A percentile compares a stretch with the other conserved stretches of the same genome.
phyloP scores from a whole-genome alignment of 2,888 invertebrate species.

The Seladonia tumulorum region DNA sequence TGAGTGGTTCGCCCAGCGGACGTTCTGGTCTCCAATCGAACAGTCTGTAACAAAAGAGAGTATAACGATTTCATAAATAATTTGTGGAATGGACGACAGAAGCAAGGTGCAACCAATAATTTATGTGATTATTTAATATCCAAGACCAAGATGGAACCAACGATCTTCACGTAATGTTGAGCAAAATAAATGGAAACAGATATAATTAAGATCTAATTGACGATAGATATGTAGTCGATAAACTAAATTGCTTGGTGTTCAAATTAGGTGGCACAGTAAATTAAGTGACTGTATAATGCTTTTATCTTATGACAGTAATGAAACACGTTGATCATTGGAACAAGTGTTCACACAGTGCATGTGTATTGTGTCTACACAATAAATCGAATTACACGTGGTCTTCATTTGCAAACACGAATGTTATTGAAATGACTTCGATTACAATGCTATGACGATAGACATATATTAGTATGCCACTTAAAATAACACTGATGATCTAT shows the following conservation, averaged over 20 bases:
- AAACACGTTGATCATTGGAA: background rate
- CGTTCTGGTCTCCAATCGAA: conserved; percentile 99
- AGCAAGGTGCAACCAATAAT: no score
- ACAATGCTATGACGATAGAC: background rate
- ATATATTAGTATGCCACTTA: background rate
- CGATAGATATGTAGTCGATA: background rate
- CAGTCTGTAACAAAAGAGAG: conserved; percentile 86
- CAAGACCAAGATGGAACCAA: background rate
- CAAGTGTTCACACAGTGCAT: background rate
- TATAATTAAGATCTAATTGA: background rate
- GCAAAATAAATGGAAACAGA: background rate
- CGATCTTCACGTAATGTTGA: background rate
- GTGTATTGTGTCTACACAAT: background rate
- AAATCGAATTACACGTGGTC: background rate
- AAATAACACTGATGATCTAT: background rate
- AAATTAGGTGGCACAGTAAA: background rate
- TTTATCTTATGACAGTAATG: background rate
- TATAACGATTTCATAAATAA: background rate
- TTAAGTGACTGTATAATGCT: background rate
- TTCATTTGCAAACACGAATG: background rate
- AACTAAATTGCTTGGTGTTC: background rate
- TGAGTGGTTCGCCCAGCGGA: conserved; percentile 92
- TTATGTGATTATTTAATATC: background rate
- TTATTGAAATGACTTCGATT: background rate
- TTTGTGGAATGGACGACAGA: background rate